Base-by-base conservation (phyloP, 2,888 invertebrate genomes). In the Hemicrepidius hirtus region DNA sequence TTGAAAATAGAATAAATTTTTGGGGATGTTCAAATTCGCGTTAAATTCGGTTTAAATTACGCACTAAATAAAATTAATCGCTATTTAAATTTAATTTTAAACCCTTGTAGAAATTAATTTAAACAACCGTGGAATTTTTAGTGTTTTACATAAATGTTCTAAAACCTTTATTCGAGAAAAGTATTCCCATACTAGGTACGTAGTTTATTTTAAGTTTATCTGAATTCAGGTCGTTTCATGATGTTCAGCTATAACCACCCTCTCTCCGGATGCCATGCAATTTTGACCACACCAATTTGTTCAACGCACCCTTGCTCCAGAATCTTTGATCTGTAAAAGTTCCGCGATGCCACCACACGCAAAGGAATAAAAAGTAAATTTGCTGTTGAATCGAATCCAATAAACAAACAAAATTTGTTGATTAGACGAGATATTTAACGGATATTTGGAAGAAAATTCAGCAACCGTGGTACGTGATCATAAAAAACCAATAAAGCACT, bases 401-500 rank as follows among this genome's bases (percentile, higher is more conserved):
- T 9, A 18, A 44, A 41, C n/a, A 21, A 53, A 24, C 13, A 20
- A 37, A n/a, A 57, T 6, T 57, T 12, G 55, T 20, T 37, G 37
- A 57, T 57, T 57, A 57, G 57, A 57, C 57, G 37, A 37, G 57
- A 40, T 20, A 20, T 21, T n/a, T 16, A 53, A 9, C 24, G 57
- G 57, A 35, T 55, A 16, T 35, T 55, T 24, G 20, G 32, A 21
- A n/a, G n/a, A 46, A 41, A 59, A 62, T 49, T 46, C 49, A 16
- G 32, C 32, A 32, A 46, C 41, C 49, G 35, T 53, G 55, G 50
- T 59, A 70, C 57, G 65, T 70, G 70, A 70, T 65, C 70, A 71
- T 66, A 73, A 70, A 71, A 73, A 73, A 69, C 59, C 69, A 69
- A 73, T 69, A 70, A 73, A 73, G 37, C 49, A 41, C 60, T 74